Evolutionary conservation across 2,888 invertebrate genomes (phyloP).

Genomic region (Diachrysia chrysitis): DNA sequence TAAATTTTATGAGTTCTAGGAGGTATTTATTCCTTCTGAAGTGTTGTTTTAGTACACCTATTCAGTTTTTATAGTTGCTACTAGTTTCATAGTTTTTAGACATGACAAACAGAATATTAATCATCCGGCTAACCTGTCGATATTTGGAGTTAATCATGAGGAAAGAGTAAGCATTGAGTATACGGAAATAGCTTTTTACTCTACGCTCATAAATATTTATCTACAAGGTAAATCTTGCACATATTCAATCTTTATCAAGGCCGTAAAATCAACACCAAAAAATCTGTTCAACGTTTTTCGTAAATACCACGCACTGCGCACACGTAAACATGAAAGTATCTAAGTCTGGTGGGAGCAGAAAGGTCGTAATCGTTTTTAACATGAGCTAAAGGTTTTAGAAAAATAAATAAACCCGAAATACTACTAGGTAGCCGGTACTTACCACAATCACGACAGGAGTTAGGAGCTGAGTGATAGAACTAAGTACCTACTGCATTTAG

Average conservation of each 20-base stretch:
- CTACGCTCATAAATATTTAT: too few species aligned
- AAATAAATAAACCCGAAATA: not conserved
- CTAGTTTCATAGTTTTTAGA: too few species aligned
- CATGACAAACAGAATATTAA: too few species aligned
- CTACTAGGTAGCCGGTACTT: too few species aligned
- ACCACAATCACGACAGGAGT: too few species aligned
- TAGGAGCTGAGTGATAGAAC: too few species aligned
- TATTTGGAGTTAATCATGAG: too few species aligned
- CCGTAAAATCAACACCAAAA: conserved; percentile 1
- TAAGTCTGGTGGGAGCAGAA: not conserved
- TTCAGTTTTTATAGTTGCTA: too few species aligned
- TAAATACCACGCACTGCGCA: not conserved
- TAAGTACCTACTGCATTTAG: not conserved
- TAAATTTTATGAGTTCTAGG: not conserved
- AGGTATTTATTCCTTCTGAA: too few species aligned
- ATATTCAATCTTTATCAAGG: not conserved
- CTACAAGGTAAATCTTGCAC: not conserved
- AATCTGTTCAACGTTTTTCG: conserved; percentile 11
- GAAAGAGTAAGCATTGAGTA: not conserved
- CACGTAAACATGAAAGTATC: conserved; percentile 3
- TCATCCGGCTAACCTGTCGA: too few species aligned
- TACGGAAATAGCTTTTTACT: too few species aligned
- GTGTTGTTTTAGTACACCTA: too few species aligned
- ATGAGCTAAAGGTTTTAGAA: not conserved
- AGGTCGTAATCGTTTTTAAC: not conserved